Conservation (phyloP, 1,140 invertebrate genomes). For the Hylaeus volcanicus region DNA sequence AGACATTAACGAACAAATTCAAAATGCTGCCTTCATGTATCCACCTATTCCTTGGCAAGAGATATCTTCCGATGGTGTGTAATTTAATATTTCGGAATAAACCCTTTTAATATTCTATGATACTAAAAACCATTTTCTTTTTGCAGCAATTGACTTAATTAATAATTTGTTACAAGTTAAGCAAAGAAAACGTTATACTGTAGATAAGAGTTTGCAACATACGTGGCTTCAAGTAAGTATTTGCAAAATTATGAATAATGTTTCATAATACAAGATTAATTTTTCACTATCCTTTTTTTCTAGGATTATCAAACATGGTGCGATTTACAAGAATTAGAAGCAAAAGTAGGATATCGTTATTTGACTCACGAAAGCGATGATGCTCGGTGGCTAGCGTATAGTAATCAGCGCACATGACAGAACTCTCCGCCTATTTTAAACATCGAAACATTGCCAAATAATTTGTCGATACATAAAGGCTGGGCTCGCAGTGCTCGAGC, state of each 20-base stretch:
- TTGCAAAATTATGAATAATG: neutral
- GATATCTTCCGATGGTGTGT: constrained; percentile 95
- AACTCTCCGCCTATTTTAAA: constrained; percentile 67
- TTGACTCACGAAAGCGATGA: constrained; percentile 98
- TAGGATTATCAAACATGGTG: constrained; percentile 98
- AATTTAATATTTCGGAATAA: constrained; percentile 21
- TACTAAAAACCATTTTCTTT: constrained; percentile 31
- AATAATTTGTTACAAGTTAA: constrained; percentile 99
- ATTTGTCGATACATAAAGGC: constrained; percentile 70
- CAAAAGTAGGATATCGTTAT: constrained; percentile 90
- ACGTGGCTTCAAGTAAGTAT: constrained; percentile 92
- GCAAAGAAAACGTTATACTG: constrained; percentile 97
- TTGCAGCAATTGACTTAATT: constrained; percentile 96
- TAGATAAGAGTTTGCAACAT: constrained; percentile 97
- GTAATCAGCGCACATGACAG: constrained; percentile 78
- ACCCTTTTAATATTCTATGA: constrained; percentile 20
- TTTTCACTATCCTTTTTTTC: constrained; percentile 16
- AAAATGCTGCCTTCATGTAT: constrained; percentile 99
- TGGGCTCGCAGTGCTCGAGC: constrained; percentile 77
- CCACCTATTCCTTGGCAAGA: constrained; percentile 99
- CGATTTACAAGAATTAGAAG: constrained; percentile 94
- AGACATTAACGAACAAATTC: constrained; percentile 99
- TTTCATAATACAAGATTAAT: neutral
- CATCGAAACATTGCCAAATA: constrained; percentile 66
- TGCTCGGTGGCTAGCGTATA: constrained; percentile 88